Percentiles rank a stretch among this genome's conserved stretches.
Evolutionary conservation across 2,797 vertebrate species (phyloP).

Genomic region (Falco biarmicus): DNA sequence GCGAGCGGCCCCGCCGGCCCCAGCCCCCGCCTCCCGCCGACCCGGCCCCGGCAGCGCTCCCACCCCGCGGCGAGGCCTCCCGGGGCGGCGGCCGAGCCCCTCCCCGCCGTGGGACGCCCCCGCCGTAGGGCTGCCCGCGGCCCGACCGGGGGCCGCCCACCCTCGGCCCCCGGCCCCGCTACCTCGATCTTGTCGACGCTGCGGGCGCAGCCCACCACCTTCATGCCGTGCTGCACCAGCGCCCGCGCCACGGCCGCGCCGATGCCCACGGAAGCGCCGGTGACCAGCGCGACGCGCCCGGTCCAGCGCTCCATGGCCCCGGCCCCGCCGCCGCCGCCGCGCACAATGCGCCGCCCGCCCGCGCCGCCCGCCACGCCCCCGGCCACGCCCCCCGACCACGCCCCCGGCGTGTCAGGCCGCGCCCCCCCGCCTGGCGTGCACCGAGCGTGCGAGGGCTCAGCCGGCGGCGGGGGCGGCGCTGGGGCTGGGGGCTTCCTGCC

Average conservation of each 20-base stretch:
- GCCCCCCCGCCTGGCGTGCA: not conserved
- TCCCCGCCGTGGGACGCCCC: too few species aligned
- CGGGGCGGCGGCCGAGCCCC: too few species aligned
- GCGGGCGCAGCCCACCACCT: conserved; percentile 92
- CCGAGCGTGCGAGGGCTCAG: fast-evolving
- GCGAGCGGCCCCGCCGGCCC: too few species aligned
- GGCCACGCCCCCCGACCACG: not conserved
- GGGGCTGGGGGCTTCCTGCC: not conserved
- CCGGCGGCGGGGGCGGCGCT: not conserved
- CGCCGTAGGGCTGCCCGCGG: too few species aligned
- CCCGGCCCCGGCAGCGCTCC: too few species aligned
- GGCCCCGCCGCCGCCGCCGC: not conserved
- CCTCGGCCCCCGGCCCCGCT: not conserved
- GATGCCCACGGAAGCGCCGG: conserved; percentile 93
- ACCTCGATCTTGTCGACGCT: conserved; percentile 95
- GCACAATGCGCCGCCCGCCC: not conserved
- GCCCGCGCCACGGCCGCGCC: conserved; percentile 91
- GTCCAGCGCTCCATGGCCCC: conserved; percentile 90
- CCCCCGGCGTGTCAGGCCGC: not conserved
- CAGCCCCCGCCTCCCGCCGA: too few species aligned
- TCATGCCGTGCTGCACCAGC: conserved; percentile 93
- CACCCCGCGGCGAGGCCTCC: too few species aligned
- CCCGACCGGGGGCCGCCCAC: too few species aligned
- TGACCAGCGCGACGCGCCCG: conserved; percentile 92
- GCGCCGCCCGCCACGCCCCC: not conserved